phyloP scores from a whole-genome alignment of 2,888 invertebrate species.

The Microdon myrmicae region DNA sequence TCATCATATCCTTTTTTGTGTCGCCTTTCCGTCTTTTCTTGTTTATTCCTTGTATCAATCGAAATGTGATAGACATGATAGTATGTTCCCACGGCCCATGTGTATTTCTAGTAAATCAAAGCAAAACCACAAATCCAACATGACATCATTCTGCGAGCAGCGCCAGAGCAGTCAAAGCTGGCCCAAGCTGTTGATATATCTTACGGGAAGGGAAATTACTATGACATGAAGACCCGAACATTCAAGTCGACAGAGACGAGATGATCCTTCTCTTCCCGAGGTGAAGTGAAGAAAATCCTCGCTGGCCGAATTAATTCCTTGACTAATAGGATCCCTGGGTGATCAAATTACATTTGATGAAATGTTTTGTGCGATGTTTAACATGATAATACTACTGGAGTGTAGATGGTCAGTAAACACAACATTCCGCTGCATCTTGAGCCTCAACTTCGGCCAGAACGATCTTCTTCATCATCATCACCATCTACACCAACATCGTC shows the following conservation, averaged over 20 bases:
- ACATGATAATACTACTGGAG: constrained; percentile 50
- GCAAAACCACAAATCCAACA: constrained; percentile 50
- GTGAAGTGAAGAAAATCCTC: constrained; percentile 43
- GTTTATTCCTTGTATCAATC: constrained; percentile 14
- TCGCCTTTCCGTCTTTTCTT: constrained; percentile 2
- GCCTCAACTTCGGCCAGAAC: too few relatives aligned
- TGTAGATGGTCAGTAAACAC: constrained; percentile 41
- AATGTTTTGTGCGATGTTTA: constrained; percentile 51
- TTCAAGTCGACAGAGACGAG: too few relatives aligned
- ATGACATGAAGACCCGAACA: constrained; percentile 6
- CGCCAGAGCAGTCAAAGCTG: neutral
- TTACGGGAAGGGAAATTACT: constrained; percentile 15
- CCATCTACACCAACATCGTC: constrained; percentile 1
- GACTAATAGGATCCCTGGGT: constrained; percentile 28
- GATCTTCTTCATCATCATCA: constrained; percentile 13
- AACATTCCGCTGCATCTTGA: too few relatives aligned
- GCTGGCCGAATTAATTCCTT: constrained; percentile 41
- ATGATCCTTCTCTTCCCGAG: constrained; percentile 29
- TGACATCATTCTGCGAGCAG: constrained; percentile 44
- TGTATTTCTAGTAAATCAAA: constrained; percentile 51
- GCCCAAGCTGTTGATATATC: constrained; percentile 31
- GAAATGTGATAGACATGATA: constrained; percentile 48
- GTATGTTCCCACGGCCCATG: constrained; percentile 48
- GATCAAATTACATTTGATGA: constrained; percentile 49
- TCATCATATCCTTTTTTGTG: constrained; percentile 7